phyloP scores from a whole-genome alignment of 2,113 vertebrate species.

The Ursus arctos region DNA sequence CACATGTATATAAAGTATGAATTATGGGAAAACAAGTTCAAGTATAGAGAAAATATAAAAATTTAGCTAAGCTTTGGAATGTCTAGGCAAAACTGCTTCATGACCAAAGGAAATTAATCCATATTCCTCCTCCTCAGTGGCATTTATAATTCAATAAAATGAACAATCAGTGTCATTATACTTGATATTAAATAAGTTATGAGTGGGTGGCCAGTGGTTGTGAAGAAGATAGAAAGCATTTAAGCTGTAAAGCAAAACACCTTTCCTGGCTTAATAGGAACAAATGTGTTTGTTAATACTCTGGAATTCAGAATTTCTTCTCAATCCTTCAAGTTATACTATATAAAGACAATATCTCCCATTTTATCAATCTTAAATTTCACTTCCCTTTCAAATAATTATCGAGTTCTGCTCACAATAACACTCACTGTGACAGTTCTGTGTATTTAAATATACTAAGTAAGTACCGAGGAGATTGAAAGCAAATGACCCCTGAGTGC shows the following conservation, averaged over 20 bases:
- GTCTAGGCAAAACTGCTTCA: conserved; percentile 27
- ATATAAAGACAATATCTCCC: conserved; percentile 33
- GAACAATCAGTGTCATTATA: background rate
- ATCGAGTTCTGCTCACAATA: background rate
- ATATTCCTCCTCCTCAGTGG: background rate
- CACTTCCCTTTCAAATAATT: conserved; percentile 17
- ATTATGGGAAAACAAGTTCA: background rate
- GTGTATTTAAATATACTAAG: background rate
- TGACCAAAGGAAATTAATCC: conserved; percentile 36
- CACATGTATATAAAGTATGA: background rate
- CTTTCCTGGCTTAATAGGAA: conserved; percentile 40
- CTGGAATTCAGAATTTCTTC: conserved; percentile 35
- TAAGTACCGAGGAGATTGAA: background rate
- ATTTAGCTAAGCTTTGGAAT: background rate
- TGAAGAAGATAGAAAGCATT: conserved; percentile 15
- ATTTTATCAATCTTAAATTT: conserved; percentile 39
- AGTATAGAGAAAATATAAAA: background rate
- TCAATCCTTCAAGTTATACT: background rate
- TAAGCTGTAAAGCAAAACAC: conserved; percentile 6
- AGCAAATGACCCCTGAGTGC: background rate
- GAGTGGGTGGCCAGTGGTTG: background rate
- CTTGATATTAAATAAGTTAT: conserved; percentile 21
- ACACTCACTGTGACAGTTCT: background rate
- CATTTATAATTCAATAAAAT: conserved; percentile 25
- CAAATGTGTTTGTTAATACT: conserved; percentile 22